phyloP scores from a whole-genome alignment of 2,113 vertebrate genomes.

The Atherinomorus stipes region DNA sequence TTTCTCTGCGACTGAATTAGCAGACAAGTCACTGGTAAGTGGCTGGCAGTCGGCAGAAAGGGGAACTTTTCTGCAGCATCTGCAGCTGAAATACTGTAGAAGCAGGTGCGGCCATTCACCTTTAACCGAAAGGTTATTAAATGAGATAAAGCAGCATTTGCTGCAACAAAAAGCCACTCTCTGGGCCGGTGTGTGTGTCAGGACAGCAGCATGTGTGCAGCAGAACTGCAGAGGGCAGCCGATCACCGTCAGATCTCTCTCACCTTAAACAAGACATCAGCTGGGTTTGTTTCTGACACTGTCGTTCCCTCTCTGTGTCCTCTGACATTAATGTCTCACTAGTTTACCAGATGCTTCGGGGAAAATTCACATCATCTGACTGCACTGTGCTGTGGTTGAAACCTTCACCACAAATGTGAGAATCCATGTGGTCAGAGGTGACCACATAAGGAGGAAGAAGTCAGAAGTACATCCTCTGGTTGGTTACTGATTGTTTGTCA shows the following conservation, averaged over 20 bases:
- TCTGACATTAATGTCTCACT: not conserved
- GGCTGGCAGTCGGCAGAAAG: too few relatives aligned
- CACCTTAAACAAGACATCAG: not conserved
- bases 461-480: accelerated
- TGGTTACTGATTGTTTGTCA: too few relatives aligned
- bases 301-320: not conserved
- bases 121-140: too few relatives aligned
- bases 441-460: not conserved
- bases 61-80: too few relatives aligned
- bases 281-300: not conserved
- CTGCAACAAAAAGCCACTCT: not conserved
- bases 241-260: conserved; percentile 10
- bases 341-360: not conserved
- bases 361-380: not conserved
- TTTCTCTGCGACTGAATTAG: too few relatives aligned
- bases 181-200: not conserved
- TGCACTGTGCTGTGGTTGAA: not conserved
- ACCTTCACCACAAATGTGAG: not conserved
- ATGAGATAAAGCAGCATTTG: not conserved
- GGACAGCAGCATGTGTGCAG: too few relatives aligned
- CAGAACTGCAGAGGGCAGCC: conserved; percentile 56
- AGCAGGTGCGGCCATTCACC: too few relatives aligned
- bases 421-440: not conserved
- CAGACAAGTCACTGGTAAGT: too few relatives aligned
- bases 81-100: too few relatives aligned